A percentile compares a stretch with the other conserved stretches of the same genome.
Conservation (phyloP, 2,888 invertebrate genomes). For the Molorchus minor region DNA sequence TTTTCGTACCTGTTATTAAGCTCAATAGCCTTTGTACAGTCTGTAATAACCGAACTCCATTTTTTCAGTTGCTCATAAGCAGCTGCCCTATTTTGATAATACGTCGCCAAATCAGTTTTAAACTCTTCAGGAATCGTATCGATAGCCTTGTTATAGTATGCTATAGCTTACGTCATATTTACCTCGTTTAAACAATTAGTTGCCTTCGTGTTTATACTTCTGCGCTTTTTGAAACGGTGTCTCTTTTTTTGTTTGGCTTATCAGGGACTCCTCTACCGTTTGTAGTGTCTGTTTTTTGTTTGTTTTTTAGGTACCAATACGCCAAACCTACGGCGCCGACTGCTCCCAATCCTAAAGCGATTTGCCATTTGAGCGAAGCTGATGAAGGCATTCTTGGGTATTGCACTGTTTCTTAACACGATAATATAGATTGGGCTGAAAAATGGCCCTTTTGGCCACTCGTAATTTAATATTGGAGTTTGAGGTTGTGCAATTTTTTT, state of each 20-base stretch:
- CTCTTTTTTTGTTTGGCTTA: constrained; percentile 53
- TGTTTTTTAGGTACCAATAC: constrained; percentile 67
- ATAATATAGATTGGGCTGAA: background rate
- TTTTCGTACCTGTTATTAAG: constrained; percentile 88
- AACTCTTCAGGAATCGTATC: constrained; percentile 83
- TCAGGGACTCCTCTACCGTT: constrained; percentile 46
- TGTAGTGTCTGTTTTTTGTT: constrained; percentile 59
- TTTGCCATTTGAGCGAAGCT: constrained; percentile 82
- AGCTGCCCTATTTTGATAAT: constrained; percentile 96
- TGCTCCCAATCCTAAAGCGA: constrained; percentile 84
- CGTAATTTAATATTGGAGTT: constrained; percentile 15
- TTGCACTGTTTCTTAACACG: background rate
- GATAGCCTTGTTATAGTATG: constrained; percentile 91
- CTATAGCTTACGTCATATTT: constrained; percentile 92
- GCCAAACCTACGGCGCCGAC: constrained; percentile 83
- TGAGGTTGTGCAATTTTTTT: constrained; percentile 24
- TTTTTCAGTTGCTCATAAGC: constrained; percentile 92
- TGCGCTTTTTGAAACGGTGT: constrained; percentile 79
- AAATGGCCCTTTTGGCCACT: constrained; percentile 17
- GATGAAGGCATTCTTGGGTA: constrained; percentile 34
- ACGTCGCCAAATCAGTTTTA: constrained; percentile 82
- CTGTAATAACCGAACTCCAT: constrained; percentile 84
- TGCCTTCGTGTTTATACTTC: constrained; percentile 87
- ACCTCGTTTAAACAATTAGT: constrained; percentile 83
- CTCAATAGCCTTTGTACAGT: constrained; percentile 86